Evolutionary conservation across 2,888 invertebrate species (phyloP).

Genomic region (Rhagonycha lutea): DNA sequence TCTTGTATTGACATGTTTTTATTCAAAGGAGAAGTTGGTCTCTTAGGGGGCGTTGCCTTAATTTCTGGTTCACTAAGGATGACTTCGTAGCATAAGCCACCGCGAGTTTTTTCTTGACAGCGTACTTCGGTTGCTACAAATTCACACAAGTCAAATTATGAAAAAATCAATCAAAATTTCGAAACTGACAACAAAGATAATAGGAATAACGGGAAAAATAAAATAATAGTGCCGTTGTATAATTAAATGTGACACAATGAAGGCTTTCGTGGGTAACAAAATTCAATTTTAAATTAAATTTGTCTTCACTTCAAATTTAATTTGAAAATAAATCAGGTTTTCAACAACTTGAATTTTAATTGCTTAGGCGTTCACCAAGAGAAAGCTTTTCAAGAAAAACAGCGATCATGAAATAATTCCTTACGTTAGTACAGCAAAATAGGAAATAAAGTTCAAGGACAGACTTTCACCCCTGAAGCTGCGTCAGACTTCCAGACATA

Average conservation of each 20-base stretch:
- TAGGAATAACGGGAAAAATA: neutral
- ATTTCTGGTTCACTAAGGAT: conserved; percentile 83
- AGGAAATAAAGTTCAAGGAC: conserved; percentile 14
- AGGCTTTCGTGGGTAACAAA: neutral
- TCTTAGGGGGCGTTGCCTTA: conserved; percentile 67
- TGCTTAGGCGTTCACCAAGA: neutral
- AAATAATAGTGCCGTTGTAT: neutral
- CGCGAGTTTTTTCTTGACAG: conserved; percentile 91
- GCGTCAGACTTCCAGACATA: neutral
- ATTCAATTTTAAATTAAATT: neutral
- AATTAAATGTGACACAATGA: neutral
- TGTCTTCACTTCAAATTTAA: neutral
- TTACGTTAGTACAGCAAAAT: neutral
- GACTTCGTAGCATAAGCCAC: conserved; percentile 89
- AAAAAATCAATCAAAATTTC: neutral
- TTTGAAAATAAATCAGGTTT: neutral
- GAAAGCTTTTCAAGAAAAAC: neutral
- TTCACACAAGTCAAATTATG: neutral
- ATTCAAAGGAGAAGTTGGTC: conserved; percentile 67
- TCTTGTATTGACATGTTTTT: conserved; percentile 81
- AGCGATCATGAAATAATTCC: neutral
- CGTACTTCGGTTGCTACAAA: conserved; percentile 83
- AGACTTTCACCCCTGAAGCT: conserved; percentile 9
- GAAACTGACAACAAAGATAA: neutral
- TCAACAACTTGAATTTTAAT: neutral